Conservation (phyloP, 2,113 vertebrate species). For the Cranoglanis bouderius region DNA sequence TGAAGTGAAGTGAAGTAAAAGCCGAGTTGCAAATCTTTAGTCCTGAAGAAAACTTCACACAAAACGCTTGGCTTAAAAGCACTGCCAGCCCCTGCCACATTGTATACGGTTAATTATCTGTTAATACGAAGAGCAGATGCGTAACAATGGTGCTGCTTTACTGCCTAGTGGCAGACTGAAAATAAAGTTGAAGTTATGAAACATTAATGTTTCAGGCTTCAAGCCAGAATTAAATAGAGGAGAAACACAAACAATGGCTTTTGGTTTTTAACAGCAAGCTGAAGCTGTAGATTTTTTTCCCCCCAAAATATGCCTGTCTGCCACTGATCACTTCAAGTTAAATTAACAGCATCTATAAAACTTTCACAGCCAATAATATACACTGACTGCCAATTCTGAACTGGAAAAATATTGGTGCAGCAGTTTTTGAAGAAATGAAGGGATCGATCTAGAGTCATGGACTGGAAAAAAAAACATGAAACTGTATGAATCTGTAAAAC, state of each 20-base stretch:
- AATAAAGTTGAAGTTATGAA: constrained; percentile 18
- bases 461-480: not conserved
- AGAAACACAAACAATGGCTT: constrained; percentile 15
- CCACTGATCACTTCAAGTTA: constrained; percentile 12
- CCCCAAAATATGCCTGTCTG: not conserved
- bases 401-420: constrained; percentile 2
- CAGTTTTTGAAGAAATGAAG: not conserved
- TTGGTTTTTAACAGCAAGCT: constrained; percentile 9
- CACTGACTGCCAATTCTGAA: not conserved
- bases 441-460: constrained; percentile 1
- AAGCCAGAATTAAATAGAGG: not conserved
- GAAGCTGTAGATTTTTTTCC: not conserved
- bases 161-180: constrained; percentile 23
- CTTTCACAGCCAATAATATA: not conserved
- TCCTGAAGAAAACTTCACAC: constrained; percentile 4
- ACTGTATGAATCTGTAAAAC: not conserved
- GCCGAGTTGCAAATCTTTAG: not conserved
- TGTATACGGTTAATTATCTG: constrained; percentile 25
- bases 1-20: too few species aligned
- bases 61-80: not conserved
- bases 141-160: constrained; percentile 28
- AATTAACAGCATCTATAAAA: constrained; percentile 23
- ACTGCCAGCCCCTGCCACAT: not conserved
- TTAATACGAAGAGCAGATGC: constrained; percentile 21
- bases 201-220: constrained; percentile 13